Base-by-base conservation (phyloP, 1,140 invertebrate species). In the Battus philenor region DNA sequence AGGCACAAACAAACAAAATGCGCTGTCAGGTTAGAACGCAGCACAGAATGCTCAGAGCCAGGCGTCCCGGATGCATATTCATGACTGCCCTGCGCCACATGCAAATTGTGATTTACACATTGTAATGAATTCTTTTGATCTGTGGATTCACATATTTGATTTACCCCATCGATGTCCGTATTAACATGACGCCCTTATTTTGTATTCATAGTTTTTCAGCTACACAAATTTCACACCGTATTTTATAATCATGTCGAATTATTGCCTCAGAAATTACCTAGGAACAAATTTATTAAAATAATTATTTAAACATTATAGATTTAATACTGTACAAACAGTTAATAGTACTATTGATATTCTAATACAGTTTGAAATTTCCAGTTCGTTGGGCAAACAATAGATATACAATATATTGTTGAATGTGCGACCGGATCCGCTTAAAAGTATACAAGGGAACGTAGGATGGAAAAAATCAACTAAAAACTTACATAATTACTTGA, bases 41-140 rank as follows among this genome's bases (percentile, higher is more conserved):
- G 77, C 77, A 78, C 51, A 24, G 64, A 62, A 62, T 73, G 70
- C 65, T 71, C 74, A 63, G 60, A 70, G 57, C 57, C 76, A 73
- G 71, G 60, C 77, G 70, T 67, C 54, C 32, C 50, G 55, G 65
- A 80, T 84, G 80, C 80, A 84, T 84, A 84, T 84, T 85, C 78
- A 85, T 84, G 66, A 75, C 63, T 54, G 50, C 57, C 68, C 65
- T 65, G 63, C 71, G 71, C 74, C 78, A 76, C 78, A 85, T 85
- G 80, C 80, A 85, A 85, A 85, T 85, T 65, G 63, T 72, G 78
- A 82, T 85, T 82, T 82, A 82, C 80, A 85, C 76, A 81, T 67
- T 81, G 75, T 85, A 85, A 85, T 85, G 75, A 81, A 85, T 85
- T 85, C 80, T 85, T 85, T 85, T 85, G 80, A 85, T 85, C 78